These are phyloP conservation scores for Pyrrhia umbra DNA, from an alignment of 2,888 invertebrate species.

Conservation along the genomic window DNA sequence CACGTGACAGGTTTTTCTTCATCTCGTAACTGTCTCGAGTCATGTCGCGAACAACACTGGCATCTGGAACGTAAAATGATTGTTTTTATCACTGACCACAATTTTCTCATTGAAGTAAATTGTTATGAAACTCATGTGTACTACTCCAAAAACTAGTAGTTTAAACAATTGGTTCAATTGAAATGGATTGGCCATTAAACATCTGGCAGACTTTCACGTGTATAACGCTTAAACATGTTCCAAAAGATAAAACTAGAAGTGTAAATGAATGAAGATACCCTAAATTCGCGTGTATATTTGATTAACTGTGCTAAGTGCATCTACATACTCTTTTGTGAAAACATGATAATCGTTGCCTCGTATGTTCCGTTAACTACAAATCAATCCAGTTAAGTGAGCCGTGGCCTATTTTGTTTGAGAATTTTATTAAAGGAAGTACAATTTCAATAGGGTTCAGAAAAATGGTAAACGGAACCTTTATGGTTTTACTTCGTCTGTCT, in stretches of 20 bases:
- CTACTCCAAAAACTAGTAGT: slow-evolving; percentile 70
- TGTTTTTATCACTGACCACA: slow-evolving; percentile 64
- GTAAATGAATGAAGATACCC: slow-evolving; percentile 57
- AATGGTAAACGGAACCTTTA: no score
- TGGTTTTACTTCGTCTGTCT: no score
- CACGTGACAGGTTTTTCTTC: slow-evolving; percentile 83
- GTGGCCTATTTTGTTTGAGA: slow-evolving; percentile 39
- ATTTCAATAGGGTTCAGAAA: no score
- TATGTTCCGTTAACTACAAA: slow-evolving; percentile 59
- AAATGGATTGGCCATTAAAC: slow-evolving; percentile 71
- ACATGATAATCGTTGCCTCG: slow-evolving; percentile 69
- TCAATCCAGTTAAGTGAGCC: slow-evolving; percentile 57
- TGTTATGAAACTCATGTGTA: slow-evolving; percentile 68
- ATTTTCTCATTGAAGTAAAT: slow-evolving; percentile 78
- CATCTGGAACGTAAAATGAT: slow-evolving; percentile 81
- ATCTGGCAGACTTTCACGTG: slow-evolving; percentile 64
- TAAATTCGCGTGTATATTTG: slow-evolving; percentile 73
- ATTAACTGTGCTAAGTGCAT: slow-evolving; percentile 76
- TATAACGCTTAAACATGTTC: slow-evolving; percentile 33
- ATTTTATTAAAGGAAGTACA: no score
- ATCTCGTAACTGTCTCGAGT: slow-evolving; percentile 87
- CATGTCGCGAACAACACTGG: slow-evolving; percentile 82
- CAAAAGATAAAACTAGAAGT: slow-evolving; percentile 34
- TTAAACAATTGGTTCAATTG: slow-evolving; percentile 77
- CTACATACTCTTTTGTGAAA: slow-evolving; percentile 80